A percentile compares a stretch with the other conserved stretches of the same genome.
Conservation (phyloP, 2,797 vertebrate species). For the Channa striata region DNA sequence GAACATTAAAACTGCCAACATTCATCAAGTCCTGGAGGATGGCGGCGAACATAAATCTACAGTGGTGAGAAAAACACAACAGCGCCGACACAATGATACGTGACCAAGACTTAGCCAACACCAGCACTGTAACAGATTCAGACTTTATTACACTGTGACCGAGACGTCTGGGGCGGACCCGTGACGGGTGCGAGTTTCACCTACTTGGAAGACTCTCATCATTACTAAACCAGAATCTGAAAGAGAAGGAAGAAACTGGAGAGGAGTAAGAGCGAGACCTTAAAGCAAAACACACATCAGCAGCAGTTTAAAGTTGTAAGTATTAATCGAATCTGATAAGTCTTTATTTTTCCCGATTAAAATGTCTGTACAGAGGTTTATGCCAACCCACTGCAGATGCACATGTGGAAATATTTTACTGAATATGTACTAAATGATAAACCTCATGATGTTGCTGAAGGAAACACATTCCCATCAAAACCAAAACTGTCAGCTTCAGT, state of each 20-base stretch:
- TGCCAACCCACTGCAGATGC: background rate
- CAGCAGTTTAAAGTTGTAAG: background rate
- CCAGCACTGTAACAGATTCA: background rate
- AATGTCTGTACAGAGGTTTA: background rate
- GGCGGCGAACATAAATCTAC: background rate
- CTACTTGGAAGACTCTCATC: slow-evolving; percentile 36
- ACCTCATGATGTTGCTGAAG: background rate
- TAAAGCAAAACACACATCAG: slow-evolving; percentile 4
- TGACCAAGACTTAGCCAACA: background rate
- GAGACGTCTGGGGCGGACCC: slow-evolving; percentile 11
- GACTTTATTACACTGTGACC: slow-evolving; percentile 7
- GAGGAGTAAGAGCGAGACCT: background rate
- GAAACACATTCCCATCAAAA: background rate
- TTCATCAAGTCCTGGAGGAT: background rate
- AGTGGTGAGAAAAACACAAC: slow-evolving; percentile 11
- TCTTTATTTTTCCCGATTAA: slow-evolving; percentile 1
- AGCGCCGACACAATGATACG: slow-evolving; percentile 2
- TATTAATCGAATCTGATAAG: background rate
- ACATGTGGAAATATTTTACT: background rate
- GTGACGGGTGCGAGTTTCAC: slow-evolving; percentile 11
- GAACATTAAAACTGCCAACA: slow-evolving; percentile 11
- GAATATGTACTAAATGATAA: background rate
- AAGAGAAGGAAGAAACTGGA: background rate
- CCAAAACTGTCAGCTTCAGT: background rate
- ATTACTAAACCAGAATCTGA: slow-evolving; percentile 38